Evolutionary conservation across 2,888 invertebrate species (phyloP).

Genomic region (Eupithecia insigniata): DNA sequence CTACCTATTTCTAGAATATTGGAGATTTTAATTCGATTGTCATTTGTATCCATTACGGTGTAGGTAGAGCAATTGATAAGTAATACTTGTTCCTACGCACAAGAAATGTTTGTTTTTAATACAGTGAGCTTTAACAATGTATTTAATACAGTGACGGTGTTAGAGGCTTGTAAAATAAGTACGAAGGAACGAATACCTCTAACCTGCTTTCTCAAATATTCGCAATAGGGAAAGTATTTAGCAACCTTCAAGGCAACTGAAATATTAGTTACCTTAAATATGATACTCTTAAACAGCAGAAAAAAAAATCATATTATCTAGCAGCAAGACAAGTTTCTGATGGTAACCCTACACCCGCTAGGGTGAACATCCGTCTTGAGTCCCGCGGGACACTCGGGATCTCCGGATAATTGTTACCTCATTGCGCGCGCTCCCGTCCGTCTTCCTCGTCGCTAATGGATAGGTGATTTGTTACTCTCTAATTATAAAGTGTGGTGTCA

Average conservation of each 20-base stretch:
- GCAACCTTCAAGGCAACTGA: neutral
- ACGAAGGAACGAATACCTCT: no score
- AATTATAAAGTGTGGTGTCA: conserved; percentile 42
- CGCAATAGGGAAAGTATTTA: no score
- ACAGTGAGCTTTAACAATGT: no score
- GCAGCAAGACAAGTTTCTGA: conserved; percentile 1
- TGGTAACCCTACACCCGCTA: conserved; percentile 38
- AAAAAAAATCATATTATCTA: neutral
- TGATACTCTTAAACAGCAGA: neutral
- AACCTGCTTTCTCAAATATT: neutral
- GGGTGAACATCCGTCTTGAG: conserved; percentile 51
- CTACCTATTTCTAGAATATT: no score
- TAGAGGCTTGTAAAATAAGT: no score
- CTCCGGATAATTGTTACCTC: conserved; percentile 70
- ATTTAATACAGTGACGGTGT: no score
- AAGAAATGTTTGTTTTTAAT: no score
- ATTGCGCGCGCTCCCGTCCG: conserved; percentile 67
- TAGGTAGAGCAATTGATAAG: no score
- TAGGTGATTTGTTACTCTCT: conserved; percentile 65
- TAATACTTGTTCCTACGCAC: no score
- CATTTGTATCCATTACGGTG: no score
- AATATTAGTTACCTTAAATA: neutral
- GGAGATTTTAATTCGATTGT: no score
- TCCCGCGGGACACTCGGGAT: conserved; percentile 52
- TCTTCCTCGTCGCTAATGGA: conserved; percentile 72